Base-by-base conservation (phyloP, 2,888 invertebrate species). In the Acanthosepion esculentum region DNA sequence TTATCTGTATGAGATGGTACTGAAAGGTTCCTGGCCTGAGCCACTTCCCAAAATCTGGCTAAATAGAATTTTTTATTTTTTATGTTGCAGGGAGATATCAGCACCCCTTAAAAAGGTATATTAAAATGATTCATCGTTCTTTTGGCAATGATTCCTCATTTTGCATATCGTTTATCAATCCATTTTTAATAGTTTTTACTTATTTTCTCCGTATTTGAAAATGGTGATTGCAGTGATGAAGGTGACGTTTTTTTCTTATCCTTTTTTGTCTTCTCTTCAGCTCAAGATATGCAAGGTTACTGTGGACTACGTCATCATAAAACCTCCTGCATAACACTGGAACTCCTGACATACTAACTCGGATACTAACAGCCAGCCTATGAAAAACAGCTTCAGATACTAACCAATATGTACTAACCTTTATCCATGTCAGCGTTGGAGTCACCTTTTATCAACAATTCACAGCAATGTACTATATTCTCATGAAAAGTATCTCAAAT, bases 221-320 rank as follows among this genome's bases (percentile, higher is more conserved):
- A n/a, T 78, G 78, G 78, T 78, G 78, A 33, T 78, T 78, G 78
- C 10, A 15, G 78, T 33, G 33, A 78, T 78, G 1, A 15, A n/a
- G 78, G 78, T 23, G 15, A 78, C 33, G n/a, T n/a, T 78, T 78
- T n/a, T 78, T n/a, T 78, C 78, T 78, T n/a, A 78, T 18, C 15
- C 78, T 33, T 78, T 78, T 78, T 78, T 78, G n/a, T 78, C 78
- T 78, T n/a, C 78, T 78, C 78, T 78, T 78, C 78, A 78, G 78
- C 78, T 78, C 78, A 78, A 78, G 78, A 78, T 78, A n/a, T 78
- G 78, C 78, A 78, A 78, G n/a, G 78, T 78, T 78, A 78, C 78
- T 12, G 78, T 78, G 78, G 78, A 78, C n/a, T 78, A 78, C 78
- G 12, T 78, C 78, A n/a, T 78, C 78, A 78, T 78, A n/a, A 78